Evolutionary conservation across 2,888 invertebrate species (phyloP), one percentile per base, ranked within the genome.

Genomic region (Pseudoips prasinana): DNA sequence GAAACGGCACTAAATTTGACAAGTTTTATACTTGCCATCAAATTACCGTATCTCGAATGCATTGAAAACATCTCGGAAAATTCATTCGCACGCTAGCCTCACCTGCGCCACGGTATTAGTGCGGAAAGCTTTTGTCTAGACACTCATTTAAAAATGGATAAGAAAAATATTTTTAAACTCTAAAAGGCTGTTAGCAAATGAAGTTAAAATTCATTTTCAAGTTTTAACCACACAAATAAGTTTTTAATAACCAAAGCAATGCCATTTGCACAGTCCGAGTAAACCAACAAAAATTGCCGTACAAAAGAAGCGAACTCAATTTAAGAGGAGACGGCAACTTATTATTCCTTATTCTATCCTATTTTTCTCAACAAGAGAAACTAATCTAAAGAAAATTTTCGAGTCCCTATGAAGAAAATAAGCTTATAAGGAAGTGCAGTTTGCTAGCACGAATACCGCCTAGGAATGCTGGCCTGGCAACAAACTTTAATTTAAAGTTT

Each of bases 321-420:
- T 85, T 82, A 73, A 73, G 73, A 70, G 64, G 64, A 74, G 72
- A 75, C 71, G 68, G 70, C 62, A 77, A 77, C 83, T 82, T 85
- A 82, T 85, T 86, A 85, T 85, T 81, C 73, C 70, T 73, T 79
- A 72, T 73, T 70, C 78, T 71, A 64, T 77, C 69, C 72, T 83
- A 80, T 86, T 87, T 85, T 78, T 66, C 79, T 66, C 83, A 85
- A 87, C 85, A 86, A 85, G 83, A 81, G 79, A 85, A 88, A 87
- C 86, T 88, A 87, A 87, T 87, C 83, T 86, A 85, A 87, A 87
- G 83, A 84, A 87, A 86, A 83, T 85, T 87, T 87, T 86, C 83
- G 78, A 79, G 83, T 77, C 77, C 64, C 76, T 65, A 66, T 67
- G 73, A 82, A 78, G 76, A 86, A 86, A 87, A 87, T 86, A 82